Percentiles rank a stretch among this genome's conserved stretches.
These are phyloP conservation scores for Recurvirostra avosetta DNA, from an alignment of 2,113 vertebrate species.

Conservation along the genomic window DNA sequence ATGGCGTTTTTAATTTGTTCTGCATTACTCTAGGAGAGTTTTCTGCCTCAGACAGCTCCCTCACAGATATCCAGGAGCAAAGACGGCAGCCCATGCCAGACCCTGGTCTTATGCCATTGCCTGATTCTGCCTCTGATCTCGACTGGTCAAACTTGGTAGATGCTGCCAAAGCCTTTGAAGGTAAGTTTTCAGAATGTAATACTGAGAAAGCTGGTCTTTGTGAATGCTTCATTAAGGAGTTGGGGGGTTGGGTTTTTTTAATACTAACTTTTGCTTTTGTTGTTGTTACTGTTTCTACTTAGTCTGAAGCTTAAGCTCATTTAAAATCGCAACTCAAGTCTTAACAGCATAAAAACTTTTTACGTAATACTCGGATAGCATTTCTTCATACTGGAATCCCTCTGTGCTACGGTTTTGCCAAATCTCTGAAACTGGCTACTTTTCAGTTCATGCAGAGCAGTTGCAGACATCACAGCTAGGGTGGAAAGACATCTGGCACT, in stretches of 20 bases:
- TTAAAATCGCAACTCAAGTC: background rate
- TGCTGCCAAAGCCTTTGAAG: slow-evolving; percentile 95
- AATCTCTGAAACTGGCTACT: background rate
- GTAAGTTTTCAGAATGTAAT: slow-evolving; percentile 62
- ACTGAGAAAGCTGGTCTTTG: background rate
- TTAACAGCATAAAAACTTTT: background rate
- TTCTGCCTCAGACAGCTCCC: slow-evolving; percentile 88
- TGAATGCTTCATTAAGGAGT: background rate
- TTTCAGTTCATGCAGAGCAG: background rate
- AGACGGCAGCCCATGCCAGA: slow-evolving; percentile 87
- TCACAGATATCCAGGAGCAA: slow-evolving; percentile 84
- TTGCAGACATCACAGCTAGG: background rate
- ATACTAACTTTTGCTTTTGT: background rate
- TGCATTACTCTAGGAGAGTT: slow-evolving; percentile 81
- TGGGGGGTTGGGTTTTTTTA: background rate
- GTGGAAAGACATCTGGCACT: background rate
- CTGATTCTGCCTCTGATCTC: slow-evolving; percentile 86
- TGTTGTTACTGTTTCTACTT: background rate
- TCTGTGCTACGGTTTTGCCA: background rate
- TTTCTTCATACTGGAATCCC: background rate
- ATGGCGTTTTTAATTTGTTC: background rate
- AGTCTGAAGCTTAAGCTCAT: background rate
- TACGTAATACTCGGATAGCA: background rate
- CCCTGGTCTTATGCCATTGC: slow-evolving; percentile 90
- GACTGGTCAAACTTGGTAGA: slow-evolving; percentile 96